Conservation (phyloP, 2,888 invertebrate genomes). For the Drosophila multiciliata region DNA sequence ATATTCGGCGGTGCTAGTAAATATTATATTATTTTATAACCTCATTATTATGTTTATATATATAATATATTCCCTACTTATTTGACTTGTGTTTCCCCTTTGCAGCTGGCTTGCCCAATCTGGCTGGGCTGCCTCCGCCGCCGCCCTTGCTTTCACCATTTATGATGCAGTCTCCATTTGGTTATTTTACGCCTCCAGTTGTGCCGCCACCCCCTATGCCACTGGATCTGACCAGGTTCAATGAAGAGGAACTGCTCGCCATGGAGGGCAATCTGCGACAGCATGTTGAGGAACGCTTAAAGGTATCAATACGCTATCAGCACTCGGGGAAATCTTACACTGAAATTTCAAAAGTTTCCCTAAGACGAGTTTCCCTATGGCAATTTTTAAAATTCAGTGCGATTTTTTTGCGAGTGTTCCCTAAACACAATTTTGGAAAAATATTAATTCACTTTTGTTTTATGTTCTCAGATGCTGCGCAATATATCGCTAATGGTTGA, state of each 20-base stretch:
- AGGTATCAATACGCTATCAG: slow-evolving; percentile 85
- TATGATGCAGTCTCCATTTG: slow-evolving; percentile 87
- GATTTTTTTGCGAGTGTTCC: neutral
- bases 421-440: neutral
- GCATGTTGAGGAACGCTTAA: slow-evolving; percentile 95
- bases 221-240: slow-evolving; percentile 89
- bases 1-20: slow-evolving; percentile 59
- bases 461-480: slow-evolving; percentile 87
- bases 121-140: slow-evolving; percentile 46
- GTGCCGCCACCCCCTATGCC: slow-evolving; percentile 92
- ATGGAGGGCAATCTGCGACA: slow-evolving; percentile 96
- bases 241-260: slow-evolving; percentile 92
- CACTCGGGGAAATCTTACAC: neutral
- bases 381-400: neutral
- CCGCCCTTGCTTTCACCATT: slow-evolving; percentile 83
- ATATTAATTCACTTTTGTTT: neutral
- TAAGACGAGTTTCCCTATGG: neutral
- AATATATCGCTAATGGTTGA: slow-evolving; percentile 96
- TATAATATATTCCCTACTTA: neutral
- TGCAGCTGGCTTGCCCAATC: slow-evolving; percentile 60
- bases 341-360: neutral
- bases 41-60: neutral
- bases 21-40: slow-evolving; percentile 25
- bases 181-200: slow-evolving; percentile 86
- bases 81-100: neutral